These are phyloP conservation scores for Xerus rutilus DNA, from an alignment of 2,797 vertebrate genomes.

Conservation along the genomic window DNA sequence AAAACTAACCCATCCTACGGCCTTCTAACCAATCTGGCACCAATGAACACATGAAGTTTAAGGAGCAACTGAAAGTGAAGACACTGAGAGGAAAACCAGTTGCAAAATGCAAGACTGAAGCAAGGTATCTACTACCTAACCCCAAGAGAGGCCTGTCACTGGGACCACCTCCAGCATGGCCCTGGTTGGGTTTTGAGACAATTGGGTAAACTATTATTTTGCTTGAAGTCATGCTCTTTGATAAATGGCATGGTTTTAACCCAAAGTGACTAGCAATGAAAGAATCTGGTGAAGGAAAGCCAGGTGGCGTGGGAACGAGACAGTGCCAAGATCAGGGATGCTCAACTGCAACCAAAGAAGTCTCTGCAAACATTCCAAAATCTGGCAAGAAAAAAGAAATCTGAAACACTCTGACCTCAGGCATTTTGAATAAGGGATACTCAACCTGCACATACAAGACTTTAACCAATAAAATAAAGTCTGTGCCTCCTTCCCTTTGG, in stretches of 20 bases:
- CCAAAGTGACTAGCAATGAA: not conserved
- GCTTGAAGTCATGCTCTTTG: not conserved
- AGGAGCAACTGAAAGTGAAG: not conserved
- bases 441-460: accelerated
- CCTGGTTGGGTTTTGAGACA: not conserved
- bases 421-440: not conserved
- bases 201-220: not conserved
- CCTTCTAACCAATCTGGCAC: not conserved
- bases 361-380: not conserved
- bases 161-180: not conserved
- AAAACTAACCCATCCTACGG: not conserved
- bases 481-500: not conserved
- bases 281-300: not conserved
- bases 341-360: not conserved
- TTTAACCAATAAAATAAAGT: not conserved
- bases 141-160: not conserved
- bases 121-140: not conserved
- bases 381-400: no score
- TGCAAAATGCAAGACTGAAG: not conserved
- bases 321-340: not conserved
- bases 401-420: not conserved
- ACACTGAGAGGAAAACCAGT: not conserved
- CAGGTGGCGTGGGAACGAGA: not conserved
- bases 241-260: not conserved
- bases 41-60: not conserved